These are phyloP conservation scores for Amphimallon solstitiale DNA, from an alignment of 2,888 invertebrate genomes.

Conservation along the genomic window DNA sequence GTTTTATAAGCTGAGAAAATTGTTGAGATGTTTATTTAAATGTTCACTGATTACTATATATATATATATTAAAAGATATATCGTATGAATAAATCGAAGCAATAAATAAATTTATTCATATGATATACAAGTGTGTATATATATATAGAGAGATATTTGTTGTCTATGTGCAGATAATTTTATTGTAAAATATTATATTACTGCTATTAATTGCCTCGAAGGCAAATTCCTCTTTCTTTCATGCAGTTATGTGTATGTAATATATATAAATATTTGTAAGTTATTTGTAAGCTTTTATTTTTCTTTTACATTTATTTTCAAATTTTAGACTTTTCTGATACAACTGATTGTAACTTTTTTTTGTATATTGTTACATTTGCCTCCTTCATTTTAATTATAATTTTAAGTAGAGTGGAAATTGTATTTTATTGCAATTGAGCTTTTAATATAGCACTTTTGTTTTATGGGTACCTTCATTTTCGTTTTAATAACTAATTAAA, in stretches of 20 bases:
- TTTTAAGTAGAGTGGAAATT: neutral
- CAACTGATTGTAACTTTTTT: slow-evolving; percentile 27
- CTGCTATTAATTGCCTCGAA: slow-evolving; percentile 26
- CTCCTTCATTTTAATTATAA: neutral
- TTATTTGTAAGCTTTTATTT: slow-evolving; percentile 14
- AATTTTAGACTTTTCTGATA: slow-evolving; percentile 32
- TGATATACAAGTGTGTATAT: slow-evolving; percentile 3
- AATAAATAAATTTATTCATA: neutral
- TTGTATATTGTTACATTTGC: slow-evolving; percentile 22
- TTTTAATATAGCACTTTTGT: slow-evolving; percentile 28
- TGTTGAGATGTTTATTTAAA: too few species aligned
- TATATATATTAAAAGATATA: too few species aligned
- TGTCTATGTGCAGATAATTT: slow-evolving; percentile 32
- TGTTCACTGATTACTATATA: too few species aligned
- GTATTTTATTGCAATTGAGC: slow-evolving; percentile 14
- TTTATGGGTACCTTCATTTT: slow-evolving; percentile 32
- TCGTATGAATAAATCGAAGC: too few species aligned
- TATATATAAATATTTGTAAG: slow-evolving; percentile 16
- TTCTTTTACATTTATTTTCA: neutral
- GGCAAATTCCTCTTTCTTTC: slow-evolving; percentile 29
- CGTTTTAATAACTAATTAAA: slow-evolving; percentile 22
- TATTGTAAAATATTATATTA: slow-evolving; percentile 36
- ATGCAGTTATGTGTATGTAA: slow-evolving; percentile 37
- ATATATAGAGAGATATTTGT: slow-evolving; percentile 26
- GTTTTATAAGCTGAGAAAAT: too few species aligned